Evolutionary conservation across 1,140 invertebrate genomes (phyloP), one percentile per base, ranked within the genome.

Genomic region (Caligus rogercresseyi): DNA sequence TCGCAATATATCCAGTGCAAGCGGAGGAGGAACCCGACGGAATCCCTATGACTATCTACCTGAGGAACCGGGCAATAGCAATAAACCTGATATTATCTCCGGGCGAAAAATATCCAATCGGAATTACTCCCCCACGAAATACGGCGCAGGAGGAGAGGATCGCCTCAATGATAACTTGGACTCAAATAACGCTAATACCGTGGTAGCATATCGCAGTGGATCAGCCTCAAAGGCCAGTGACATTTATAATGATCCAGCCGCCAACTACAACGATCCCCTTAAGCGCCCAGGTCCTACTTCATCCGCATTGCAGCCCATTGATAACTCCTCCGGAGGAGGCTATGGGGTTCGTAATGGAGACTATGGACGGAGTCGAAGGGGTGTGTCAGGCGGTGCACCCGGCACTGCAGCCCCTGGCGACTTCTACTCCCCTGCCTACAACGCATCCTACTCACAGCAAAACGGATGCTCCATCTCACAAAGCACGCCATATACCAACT

Each of bases 11-110:
- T 54, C 53, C 14, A 54, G 15, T 11, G 13, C 16, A 23, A 16
- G 55, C 4, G 16, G 16, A 57, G 3, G 21, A 21, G 31, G 20
- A 53, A 21, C 60, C 15, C 26, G 60, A 16, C 13, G 60, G 16
- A 62, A 62, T 53, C 60, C 60, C 2, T 43, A 62, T 15, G 60
- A 62, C 51, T 43, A 62, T 54, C 60, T 62, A 1, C 60, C 60
- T 1, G 60, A 62, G 3, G 60, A 62, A n/a, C 60, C 60, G 14
- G 15, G 1, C 3, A 21, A 21, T n/a, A 15, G 18, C n/a, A 25
- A 56, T 25, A 56, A 21, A 25, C 20, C 24, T 18, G 19, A 56
- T 21, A 56, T 25, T 13, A 25, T 21, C n/a, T 21, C 19, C 15
- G 54, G 54, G 15, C 15, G 19, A 4, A 20, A 25, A 2, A 20